Base-by-base conservation (phyloP, 2,888 invertebrate species). In the Erebia aethiops region DNA sequence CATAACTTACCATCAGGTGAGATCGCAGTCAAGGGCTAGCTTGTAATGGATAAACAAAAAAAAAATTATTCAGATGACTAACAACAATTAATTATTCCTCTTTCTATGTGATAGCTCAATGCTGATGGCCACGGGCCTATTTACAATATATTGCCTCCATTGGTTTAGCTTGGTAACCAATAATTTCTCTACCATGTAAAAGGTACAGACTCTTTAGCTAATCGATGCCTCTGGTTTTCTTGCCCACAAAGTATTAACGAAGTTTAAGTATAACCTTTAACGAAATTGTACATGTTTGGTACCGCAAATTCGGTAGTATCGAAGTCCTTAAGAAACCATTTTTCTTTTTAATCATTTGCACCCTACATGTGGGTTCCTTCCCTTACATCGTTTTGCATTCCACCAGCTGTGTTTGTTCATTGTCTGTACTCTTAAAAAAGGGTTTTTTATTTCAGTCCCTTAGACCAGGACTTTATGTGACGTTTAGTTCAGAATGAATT, bases 391-490 rank as follows among this genome's bases (percentile, higher is more conserved):
- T 92, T 92, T 93, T 92, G 90, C 91, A 92, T 93, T 91, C 92
- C 87, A 77, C 87, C 91, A 91, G 87, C 90, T 91, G 90, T 89
- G 90, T 91, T 92, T 89, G 91, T 87, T 92, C 92, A 91, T 92
- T 92, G 92, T 92, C 90, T 91, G 87, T 84, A 84, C 78, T 87
- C 92, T 88, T 89, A 87, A 85, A 90, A 90, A 89, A 89, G 86
- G 81, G 82, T 81, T 82, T 87, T 89, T 90, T 89, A 68, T 87
- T 71, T 69, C 49, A 18, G 46, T 88, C 85, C 84, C 83, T 81
- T 90, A 87, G 87, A 89, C 90, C 90, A 90, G 90, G 84, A 89
- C 86, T 92, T 92, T 92, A 92, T 92, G 91, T 91, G 92, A 92
- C 89, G 87, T 91, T 88, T 89, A 89, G 87, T 89, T 90, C 81